These are phyloP conservation scores for Metaphire vulgaris DNA, from an alignment of 1,140 invertebrate species.

Conservation along the genomic window DNA sequence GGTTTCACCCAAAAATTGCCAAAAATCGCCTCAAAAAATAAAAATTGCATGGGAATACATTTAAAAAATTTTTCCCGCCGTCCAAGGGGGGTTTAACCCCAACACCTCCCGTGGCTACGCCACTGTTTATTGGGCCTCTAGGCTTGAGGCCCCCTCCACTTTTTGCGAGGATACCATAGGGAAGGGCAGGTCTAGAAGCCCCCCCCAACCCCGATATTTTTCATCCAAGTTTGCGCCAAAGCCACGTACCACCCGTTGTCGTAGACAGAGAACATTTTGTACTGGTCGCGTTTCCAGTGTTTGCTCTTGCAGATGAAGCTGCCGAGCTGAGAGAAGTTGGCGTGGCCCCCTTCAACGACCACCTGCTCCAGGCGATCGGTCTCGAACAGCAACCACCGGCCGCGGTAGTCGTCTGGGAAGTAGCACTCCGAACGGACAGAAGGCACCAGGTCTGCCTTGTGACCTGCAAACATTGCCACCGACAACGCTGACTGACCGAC, in stretches of 20 bases:
- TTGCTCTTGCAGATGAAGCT: slow-evolving; percentile 31
- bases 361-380: slow-evolving; percentile 18
- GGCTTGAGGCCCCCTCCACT: too few species aligned
- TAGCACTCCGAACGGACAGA: slow-evolving; percentile 21
- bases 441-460: slow-evolving; percentile 20
- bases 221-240: not conserved
- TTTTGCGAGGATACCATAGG: not conserved
- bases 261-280: slow-evolving; percentile 28
- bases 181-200: not conserved
- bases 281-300: slow-evolving; percentile 28
- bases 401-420: slow-evolving; percentile 24
- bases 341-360: slow-evolving; percentile 7
- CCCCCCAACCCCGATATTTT: not conserved
- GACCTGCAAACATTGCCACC: not conserved
- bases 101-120: too few species aligned
- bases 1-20: too few species aligned
- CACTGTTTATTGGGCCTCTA: too few species aligned
- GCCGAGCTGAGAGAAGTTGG: slow-evolving; percentile 20
- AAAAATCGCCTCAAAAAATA: too few species aligned
- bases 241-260: slow-evolving; percentile 27
- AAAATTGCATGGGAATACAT: too few species aligned
- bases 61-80: too few species aligned
- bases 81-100: too few species aligned
- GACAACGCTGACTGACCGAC: too few species aligned
- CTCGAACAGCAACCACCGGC: slow-evolving; percentile 21